Percentiles rank a stretch among this genome's conserved stretches.
These are phyloP conservation scores for Acipenser ruthenus DNA, from an alignment of 2,797 vertebrate species.

Conservation along the genomic window DNA sequence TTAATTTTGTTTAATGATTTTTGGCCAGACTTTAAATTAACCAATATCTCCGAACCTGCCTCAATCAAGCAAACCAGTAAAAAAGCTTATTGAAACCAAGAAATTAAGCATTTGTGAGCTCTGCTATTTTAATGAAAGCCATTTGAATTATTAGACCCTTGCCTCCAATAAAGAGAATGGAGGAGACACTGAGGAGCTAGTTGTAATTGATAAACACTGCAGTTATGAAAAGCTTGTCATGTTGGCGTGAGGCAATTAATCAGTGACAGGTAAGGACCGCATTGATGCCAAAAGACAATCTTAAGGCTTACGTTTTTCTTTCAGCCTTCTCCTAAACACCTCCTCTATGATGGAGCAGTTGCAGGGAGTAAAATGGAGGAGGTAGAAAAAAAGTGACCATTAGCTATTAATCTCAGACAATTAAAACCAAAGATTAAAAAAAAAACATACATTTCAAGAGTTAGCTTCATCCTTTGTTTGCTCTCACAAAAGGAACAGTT, in stretches of 20 bases:
- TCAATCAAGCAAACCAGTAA: too few species aligned
- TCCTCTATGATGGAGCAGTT: slow-evolving; percentile 64
- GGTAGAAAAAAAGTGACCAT: slow-evolving; percentile 41
- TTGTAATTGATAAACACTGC: slow-evolving; percentile 16
- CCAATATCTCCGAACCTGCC: too few species aligned
- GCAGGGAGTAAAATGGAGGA: slow-evolving; percentile 39
- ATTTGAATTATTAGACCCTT: too few species aligned
- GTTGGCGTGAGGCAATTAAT: slow-evolving; percentile 18
- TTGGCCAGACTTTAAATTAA: too few species aligned
- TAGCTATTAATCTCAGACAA: slow-evolving; percentile 20
- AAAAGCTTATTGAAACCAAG: too few species aligned
- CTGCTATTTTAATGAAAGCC: too few species aligned
- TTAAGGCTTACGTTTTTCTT: slow-evolving; percentile 68
- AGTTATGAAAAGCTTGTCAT: background rate
- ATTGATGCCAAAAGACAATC: slow-evolving; percentile 36
- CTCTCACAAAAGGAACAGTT: too few species aligned
- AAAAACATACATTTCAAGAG: too few species aligned
- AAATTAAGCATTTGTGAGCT: too few species aligned
- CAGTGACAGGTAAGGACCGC: slow-evolving; percentile 30
- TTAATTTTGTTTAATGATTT: too few species aligned
- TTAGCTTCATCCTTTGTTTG: too few species aligned
- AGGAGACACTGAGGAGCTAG: slow-evolving; percentile 21
- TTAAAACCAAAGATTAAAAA: background rate
- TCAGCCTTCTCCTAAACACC: slow-evolving; percentile 73
- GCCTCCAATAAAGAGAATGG: slow-evolving; percentile 1